Conservation (phyloP, 2,797 vertebrate genomes). For the Antennarius maculatus region DNA sequence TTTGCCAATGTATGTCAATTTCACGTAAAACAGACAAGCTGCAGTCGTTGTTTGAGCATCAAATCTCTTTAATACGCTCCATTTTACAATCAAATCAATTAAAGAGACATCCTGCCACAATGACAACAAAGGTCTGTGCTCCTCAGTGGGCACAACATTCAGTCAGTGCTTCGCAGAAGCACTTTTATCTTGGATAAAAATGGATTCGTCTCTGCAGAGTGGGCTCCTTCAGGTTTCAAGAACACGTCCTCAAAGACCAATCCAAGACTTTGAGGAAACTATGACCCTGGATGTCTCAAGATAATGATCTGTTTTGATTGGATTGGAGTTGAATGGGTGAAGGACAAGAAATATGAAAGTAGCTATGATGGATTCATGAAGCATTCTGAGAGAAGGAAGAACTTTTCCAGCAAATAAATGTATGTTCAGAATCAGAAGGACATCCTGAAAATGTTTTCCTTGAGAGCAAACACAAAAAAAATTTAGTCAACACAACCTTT, state of each 20-base stretch:
- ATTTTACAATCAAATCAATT: slow-evolving; percentile 6
- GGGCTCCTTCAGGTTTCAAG: slow-evolving; percentile 14
- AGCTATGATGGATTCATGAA: background rate
- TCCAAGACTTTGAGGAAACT: background rate
- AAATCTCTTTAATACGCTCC: background rate
- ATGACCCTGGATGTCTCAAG: background rate
- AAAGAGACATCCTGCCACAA: background rate
- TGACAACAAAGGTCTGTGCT: background rate
- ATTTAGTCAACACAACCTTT: slow-evolving; percentile 15
- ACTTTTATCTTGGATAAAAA: background rate
- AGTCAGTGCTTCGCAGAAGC: background rate
- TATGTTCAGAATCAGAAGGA: slow-evolving; percentile 3
- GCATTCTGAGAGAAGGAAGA: slow-evolving; percentile 9
- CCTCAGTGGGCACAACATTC: background rate
- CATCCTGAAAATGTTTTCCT: background rate
- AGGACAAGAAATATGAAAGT: background rate
- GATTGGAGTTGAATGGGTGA: slow-evolving; percentile 14
- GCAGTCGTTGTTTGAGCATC: background rate
- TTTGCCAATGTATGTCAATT: slow-evolving; percentile 3
- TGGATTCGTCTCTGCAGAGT: slow-evolving; percentile 7
- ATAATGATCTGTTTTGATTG: slow-evolving; percentile 17
- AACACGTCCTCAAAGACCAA: slow-evolving; percentile 9
- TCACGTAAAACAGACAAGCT: background rate
- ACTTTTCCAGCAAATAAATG: background rate
- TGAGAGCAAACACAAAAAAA: background rate